A percentile compares a stretch with the other conserved stretches of the same genome.
phyloP scores from a whole-genome alignment of 2,888 invertebrate species.

The Drosophila planitibia region DNA sequence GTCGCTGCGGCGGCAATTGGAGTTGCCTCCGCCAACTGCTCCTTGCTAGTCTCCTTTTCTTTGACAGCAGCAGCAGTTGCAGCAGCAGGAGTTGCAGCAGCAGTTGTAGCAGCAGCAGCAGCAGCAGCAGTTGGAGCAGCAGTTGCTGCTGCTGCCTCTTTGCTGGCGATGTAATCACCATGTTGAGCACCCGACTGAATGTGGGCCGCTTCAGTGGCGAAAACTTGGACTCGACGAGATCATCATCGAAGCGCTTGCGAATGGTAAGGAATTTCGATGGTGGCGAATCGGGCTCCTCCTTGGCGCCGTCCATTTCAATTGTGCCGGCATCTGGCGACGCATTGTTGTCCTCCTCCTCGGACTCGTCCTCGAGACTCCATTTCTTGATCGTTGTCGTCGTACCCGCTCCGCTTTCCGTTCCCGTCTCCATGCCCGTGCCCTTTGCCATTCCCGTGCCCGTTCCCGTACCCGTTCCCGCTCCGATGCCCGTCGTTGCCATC shows the following conservation, averaged over 20 bases:
- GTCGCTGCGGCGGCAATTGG: constrained; percentile 5
- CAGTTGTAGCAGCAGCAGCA: not conserved
- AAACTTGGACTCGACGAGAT: constrained; percentile 69
- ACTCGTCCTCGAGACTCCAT: constrained; percentile 98
- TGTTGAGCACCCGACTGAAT: constrained; percentile 63
- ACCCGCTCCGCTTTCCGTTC: not conserved
- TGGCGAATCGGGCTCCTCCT: constrained; percentile 83
- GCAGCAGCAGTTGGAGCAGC: not conserved
- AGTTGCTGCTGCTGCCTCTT: not conserved
- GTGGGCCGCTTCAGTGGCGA: constrained; percentile 68
- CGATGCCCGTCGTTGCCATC: not conserved
- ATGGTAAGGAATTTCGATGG: constrained; percentile 82
- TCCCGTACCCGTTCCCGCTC: not conserved
- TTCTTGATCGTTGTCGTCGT: constrained; percentile 90
- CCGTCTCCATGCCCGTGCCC: not conserved
- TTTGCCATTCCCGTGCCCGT: not conserved
- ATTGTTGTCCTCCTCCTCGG: constrained; percentile 93
- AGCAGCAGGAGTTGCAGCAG: not conserved
- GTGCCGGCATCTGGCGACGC: constrained; percentile 45
- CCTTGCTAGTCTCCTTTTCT: constrained; percentile 2
- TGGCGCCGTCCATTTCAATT: constrained; percentile 34
- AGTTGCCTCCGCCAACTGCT: not conserved
- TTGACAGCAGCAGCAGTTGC: not conserved
- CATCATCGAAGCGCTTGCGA: constrained; percentile 82
- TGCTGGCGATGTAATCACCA: constrained; percentile 39